These are phyloP conservation scores for Sakesphorus luctuosus DNA, from an alignment of 2,113 vertebrate genomes.

Conservation along the genomic window DNA sequence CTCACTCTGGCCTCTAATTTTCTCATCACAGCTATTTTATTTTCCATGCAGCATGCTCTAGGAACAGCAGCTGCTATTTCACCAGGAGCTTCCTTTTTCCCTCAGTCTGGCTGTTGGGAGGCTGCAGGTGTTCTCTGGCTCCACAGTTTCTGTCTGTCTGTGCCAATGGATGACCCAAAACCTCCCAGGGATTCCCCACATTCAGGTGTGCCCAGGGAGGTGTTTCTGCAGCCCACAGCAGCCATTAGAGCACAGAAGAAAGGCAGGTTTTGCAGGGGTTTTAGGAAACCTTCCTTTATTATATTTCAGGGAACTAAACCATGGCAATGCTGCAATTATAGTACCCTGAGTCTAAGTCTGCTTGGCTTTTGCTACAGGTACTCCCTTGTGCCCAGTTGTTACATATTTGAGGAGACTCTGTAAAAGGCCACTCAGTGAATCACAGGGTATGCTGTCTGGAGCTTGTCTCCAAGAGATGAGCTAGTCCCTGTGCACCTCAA, in stretches of 20 bases:
- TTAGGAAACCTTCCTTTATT: background rate
- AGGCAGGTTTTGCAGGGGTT: background rate
- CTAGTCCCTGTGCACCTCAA: background rate
- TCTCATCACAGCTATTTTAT: background rate
- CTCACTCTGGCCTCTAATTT: background rate
- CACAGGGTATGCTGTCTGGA: background rate
- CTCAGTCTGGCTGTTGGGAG: background rate
- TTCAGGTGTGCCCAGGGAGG: background rate
- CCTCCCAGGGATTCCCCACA: background rate
- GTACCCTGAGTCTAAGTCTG: background rate
- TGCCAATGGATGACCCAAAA: rapidly evolving
- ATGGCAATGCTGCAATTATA: background rate
- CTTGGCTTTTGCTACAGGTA: background rate
- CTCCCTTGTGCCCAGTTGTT: background rate
- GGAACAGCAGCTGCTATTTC: background rate
- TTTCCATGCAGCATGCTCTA: background rate
- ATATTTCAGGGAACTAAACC: background rate
- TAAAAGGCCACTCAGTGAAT: background rate
- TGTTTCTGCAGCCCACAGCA: background rate
- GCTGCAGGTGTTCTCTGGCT: background rate
- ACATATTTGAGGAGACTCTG: background rate
- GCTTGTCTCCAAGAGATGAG: background rate
- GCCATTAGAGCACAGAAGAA: background rate
- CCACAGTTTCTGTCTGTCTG: background rate
- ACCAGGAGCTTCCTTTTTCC: background rate